Conservation (phyloP, 2,797 vertebrate genomes). For the Peromyscus nudipes region DNA sequence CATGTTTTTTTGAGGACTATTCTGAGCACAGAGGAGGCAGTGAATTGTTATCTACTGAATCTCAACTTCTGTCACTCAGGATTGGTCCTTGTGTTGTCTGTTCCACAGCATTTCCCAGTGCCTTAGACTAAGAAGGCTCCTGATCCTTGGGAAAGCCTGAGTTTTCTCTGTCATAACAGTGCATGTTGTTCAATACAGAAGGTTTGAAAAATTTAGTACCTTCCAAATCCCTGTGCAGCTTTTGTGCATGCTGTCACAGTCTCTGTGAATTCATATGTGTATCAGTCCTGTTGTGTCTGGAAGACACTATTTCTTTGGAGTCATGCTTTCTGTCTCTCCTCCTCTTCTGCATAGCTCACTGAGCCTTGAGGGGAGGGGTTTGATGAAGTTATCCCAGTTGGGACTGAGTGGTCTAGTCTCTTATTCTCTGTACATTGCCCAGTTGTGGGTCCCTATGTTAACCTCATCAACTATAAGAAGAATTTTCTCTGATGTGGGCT, state of each 20-base stretch:
- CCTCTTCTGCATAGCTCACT: neutral
- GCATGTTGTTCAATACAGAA: neutral
- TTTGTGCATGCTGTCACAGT: neutral
- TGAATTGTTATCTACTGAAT: neutral
- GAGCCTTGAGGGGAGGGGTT: neutral
- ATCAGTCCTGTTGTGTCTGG: neutral
- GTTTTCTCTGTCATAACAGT: neutral
- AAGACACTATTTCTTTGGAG: neutral
- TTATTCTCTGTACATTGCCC: neutral
- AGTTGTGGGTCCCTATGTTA: neutral
- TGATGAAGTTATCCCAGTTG: neutral
- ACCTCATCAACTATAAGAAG: neutral
- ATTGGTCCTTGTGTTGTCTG: neutral
- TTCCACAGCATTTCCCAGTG: neutral
- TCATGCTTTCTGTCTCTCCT: neutral
- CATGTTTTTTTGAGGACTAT: neutral
- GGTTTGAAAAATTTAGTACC: constrained; percentile 21
- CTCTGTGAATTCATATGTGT: neutral
- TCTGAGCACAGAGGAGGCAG: neutral
- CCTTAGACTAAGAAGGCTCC: neutral
- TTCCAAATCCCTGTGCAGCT: neutral
- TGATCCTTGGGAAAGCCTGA: neutral
- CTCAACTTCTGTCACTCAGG: neutral
- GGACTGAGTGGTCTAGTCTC: neutral
- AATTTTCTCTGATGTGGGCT: neutral